Base-by-base conservation (phyloP, 2,888 invertebrate genomes). In the Temnothorax ravouxi region DNA sequence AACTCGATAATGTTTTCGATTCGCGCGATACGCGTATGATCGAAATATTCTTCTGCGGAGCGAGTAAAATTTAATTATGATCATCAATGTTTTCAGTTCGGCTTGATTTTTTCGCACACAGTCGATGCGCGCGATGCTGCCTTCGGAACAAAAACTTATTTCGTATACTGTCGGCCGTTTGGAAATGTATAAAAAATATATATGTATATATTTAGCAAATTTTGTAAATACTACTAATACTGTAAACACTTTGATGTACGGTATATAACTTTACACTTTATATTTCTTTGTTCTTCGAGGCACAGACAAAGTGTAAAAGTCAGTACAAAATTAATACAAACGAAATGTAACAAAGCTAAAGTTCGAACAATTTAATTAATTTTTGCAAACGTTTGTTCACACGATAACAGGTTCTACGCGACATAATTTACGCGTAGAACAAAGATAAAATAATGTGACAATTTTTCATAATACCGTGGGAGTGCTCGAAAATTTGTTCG, bases 1-100 rank as follows among this genome's bases (percentile, higher is more conserved):
- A 67, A 77, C 25, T 59, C 59, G 69, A 79, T 59, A 69, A 67
- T 34, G 8, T 56, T 79, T 69, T 59, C 79, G 4, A 79, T 67
- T 79, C 41, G 54, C 41, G 54, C 52, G n/a, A 75, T 61, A 47
- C n/a, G 21, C 18, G 11, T 66, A 38, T 25, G 64, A 64, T 54
- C 25, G 76, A 41, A 54, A 76, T 47, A 47, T 54, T 44, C 34
- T 67, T 29, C 41, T 4, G 25, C 9, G 21, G 29, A 59, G 11
- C 3, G 11, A 15, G 15, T 15, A n/a, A 44, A 41, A 56, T 67
- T 79, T 44, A 67, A 79, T 77, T 66, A 56, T 29, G 44, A 29
- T 56, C 25, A 41, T 25, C 38, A 64, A 41, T 41, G n/a, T n/a
- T 77, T n/a, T 77, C 18, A 41, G 34, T 47, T 18, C 21, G n/a